Percentiles rank a stretch among this genome's conserved stretches.
phyloP scores from a whole-genome alignment of 1,140 invertebrate genomes.

The Pararge aegeria region DNA sequence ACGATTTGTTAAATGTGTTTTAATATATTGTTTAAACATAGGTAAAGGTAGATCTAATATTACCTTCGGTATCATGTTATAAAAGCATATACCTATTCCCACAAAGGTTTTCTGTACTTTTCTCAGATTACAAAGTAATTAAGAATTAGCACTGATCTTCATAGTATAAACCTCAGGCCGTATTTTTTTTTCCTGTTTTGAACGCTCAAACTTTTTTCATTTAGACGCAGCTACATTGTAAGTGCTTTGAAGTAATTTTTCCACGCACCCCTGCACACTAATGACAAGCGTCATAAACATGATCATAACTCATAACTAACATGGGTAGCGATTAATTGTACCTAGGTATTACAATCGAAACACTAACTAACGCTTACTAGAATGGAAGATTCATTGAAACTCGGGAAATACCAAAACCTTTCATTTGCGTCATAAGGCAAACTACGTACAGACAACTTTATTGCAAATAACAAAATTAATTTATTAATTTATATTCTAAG shows the following conservation, averaged over 20 bases:
- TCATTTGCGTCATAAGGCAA: slow-evolving; percentile 31
- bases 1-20: no score
- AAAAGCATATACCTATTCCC: no score
- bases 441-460: slow-evolving; percentile 7
- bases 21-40: no score
- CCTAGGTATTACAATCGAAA: neutral
- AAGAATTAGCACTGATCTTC: no score
- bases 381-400: slow-evolving; percentile 32
- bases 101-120: no score
- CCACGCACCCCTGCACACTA: neutral
- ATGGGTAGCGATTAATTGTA: slow-evolving; percentile 4
- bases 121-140: no score
- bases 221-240: no score
- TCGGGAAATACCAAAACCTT: slow-evolving; percentile 37
- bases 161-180: no score
- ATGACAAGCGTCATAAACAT: neutral
- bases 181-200: no score
- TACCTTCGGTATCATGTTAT: no score
- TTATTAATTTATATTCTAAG: neutral
- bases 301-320: neutral
- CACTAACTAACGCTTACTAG: slow-evolving; percentile 28
- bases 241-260: neutral
- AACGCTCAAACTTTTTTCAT: no score
- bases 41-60: no score
- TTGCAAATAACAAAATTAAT: neutral